Base-by-base conservation (phyloP, 1,140 invertebrate species). In the Theocolax elegans region DNA sequence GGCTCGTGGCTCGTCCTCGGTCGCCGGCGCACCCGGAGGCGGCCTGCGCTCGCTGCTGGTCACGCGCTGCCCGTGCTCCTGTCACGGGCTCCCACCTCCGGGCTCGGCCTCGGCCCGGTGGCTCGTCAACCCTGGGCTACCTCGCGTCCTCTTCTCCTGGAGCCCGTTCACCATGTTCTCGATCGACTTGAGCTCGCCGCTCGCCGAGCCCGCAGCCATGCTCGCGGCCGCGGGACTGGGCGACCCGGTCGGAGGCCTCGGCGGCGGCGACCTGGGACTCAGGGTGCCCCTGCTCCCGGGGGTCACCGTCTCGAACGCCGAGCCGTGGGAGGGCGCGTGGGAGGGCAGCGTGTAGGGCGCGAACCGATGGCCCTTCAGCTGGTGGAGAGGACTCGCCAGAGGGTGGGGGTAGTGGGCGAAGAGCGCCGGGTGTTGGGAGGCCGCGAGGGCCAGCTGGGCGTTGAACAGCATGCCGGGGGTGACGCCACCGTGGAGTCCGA, bases 91-190 rank as follows among this genome's bases (percentile, higher is more conserved):
- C 82, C 81, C 82, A 19, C 78, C 82, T 13, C 80, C 83, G 0
- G 54, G 23, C 35, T 74, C 75, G 17, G 78, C 76, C 23, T 82
- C 80, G 42, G 75, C 72, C 51, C 79, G 80, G 46, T 78, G 80
- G 10, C 82, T 76, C 62, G 81, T 81, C 19, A 58, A 0, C 76
- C 80, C 10, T 80, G 80, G 53, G 79, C 81, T 35, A 79, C 46
- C 44, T 79, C 82, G 1, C 79, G 83, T 54, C 81, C 81, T 77
- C 63, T 93, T 92, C 51, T 92, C 91, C 81, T 97, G 95, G 27
- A 97, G 86, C 1, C 95, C 95, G 84, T 97, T 97, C 71, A 97
- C 94, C 95, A 97, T 97, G 81, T 96, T 96, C 85, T 98, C 95
- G 85, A 98, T 98, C 83, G 92, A 96, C 85, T 97, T 97, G 66